Evolutionary conservation across 2,888 invertebrate genomes (phyloP).

Genomic region (Dryobotodes eremita): DNA sequence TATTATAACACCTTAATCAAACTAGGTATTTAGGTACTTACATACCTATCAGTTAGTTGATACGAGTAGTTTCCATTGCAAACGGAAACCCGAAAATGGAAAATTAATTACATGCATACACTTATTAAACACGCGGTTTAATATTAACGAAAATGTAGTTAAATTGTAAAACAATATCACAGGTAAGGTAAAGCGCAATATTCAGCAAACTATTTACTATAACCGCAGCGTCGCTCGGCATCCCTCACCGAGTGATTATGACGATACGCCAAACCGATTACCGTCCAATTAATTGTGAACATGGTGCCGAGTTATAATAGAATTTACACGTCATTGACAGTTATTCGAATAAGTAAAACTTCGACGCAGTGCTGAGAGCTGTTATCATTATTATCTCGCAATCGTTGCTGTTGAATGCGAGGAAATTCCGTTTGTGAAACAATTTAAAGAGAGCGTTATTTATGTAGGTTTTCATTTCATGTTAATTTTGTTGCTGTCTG

Average conservation of each 20-base stretch:
- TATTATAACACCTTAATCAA: neutral
- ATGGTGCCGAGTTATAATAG: slow-evolving; percentile 52
- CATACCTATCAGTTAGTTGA: too few species aligned
- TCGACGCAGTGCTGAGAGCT: slow-evolving; percentile 25
- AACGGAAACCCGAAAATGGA: slow-evolving; percentile 2
- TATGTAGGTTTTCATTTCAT: slow-evolving; percentile 1
- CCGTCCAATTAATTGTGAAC: slow-evolving; percentile 63
- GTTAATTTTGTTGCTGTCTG: neutral
- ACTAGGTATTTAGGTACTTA: too few species aligned
- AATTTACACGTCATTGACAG: slow-evolving; percentile 57
- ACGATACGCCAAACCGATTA: slow-evolving; percentile 64
- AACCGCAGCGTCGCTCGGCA: slow-evolving; percentile 36
- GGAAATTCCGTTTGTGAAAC: slow-evolving; percentile 30
- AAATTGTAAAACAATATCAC: slow-evolving; percentile 20
- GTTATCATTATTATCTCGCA: slow-evolving; percentile 43
- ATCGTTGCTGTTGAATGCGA: slow-evolving; percentile 28
- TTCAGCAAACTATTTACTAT: slow-evolving; percentile 49
- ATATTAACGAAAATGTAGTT: slow-evolving; percentile 21
- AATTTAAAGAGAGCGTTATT: slow-evolving; percentile 30
- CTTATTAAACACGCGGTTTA: slow-evolving; percentile 11
- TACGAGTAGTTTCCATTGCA: slow-evolving; percentile 2
- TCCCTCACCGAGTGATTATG: slow-evolving; percentile 48
- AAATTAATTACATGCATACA: slow-evolving; percentile 5
- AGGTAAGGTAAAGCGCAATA: slow-evolving; percentile 37
- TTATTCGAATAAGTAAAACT: slow-evolving; percentile 63